Conservation (phyloP, 2,888 invertebrate species). For the Mesorhabditis spiculigera region DNA sequence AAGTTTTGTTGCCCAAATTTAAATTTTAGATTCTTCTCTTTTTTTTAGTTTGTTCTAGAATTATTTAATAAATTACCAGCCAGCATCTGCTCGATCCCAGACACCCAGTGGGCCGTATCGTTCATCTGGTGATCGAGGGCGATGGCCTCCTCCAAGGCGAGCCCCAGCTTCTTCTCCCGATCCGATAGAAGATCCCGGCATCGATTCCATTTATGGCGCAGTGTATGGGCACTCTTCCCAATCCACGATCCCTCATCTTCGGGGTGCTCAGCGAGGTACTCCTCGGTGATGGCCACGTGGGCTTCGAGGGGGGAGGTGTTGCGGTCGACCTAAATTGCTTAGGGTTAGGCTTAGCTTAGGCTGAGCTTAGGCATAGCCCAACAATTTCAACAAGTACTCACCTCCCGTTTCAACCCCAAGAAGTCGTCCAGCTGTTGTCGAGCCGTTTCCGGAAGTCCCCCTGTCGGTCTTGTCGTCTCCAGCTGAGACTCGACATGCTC, state of each 20-base stretch:
- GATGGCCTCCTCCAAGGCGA: constrained; percentile 86
- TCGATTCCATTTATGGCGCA: not conserved
- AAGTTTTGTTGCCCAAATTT: constrained; percentile 2
- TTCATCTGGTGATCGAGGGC: constrained; percentile 94
- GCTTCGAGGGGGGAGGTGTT: constrained; percentile 87
- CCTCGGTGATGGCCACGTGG: constrained; percentile 81
- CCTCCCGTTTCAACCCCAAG: constrained; percentile 69
- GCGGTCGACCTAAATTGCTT: constrained; percentile 66
- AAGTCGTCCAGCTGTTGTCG: constrained; percentile 92
- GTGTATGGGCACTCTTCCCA: constrained; percentile 24
- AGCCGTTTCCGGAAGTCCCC: constrained; percentile 95
- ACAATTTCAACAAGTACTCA: constrained; percentile 7
- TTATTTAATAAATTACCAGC: constrained; percentile 61
- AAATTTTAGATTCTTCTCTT: no score
- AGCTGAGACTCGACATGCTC: constrained; percentile 90
- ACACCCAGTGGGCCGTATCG: constrained; percentile 92
- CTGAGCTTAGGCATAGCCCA: not conserved
- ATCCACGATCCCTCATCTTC: constrained; percentile 16
- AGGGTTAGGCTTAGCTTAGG: not conserved
- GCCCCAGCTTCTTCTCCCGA: constrained; percentile 80
- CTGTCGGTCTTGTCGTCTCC: constrained; percentile 90
- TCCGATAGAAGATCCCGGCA: constrained; percentile 36
- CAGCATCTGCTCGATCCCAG: constrained; percentile 85
- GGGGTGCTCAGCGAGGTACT: constrained; percentile 72
- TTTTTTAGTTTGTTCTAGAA: no score